A percentile compares a stretch with the other conserved stretches of the same genome.
Conservation (phyloP, 2,888 invertebrate genomes). For the Parelbella ahira region DNA sequence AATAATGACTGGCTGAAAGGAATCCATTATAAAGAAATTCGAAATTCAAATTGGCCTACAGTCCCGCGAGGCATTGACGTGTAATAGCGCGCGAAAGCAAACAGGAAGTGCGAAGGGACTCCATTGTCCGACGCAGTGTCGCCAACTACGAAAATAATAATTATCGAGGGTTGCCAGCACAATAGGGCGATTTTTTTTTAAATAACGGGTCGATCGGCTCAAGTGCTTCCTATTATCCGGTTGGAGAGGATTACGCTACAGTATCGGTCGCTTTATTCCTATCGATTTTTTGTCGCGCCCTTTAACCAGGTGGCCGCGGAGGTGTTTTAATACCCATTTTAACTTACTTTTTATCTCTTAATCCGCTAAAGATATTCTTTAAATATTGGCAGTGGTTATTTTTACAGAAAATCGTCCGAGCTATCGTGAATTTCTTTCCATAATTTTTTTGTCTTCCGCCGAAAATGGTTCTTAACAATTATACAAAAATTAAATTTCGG, state of each 20-base stretch:
- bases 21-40: constrained; percentile 65
- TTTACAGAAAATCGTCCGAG: too few relatives aligned
- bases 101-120: constrained; percentile 72
- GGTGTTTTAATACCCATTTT: constrained; percentile 70
- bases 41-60: constrained; percentile 77
- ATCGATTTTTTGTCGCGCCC: constrained; percentile 44
- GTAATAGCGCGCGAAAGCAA: constrained; percentile 80
- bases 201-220: constrained; percentile 75
- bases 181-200: constrained; percentile 60
- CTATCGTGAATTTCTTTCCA: too few relatives aligned
- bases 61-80: constrained; percentile 70
- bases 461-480: too few relatives aligned
- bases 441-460: too few relatives aligned
- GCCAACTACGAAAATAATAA: constrained; percentile 80
- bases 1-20: constrained; percentile 52
- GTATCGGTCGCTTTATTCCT: constrained; percentile 55
- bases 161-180: constrained; percentile 72
- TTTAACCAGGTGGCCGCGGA: constrained; percentile 61
- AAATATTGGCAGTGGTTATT: too few relatives aligned
- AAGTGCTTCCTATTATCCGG: constrained; percentile 75
- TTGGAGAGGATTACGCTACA: constrained; percentile 68
- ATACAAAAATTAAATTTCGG: too few relatives aligned
- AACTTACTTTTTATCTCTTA: constrained; percentile 51
- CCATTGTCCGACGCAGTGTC: constrained; percentile 73
- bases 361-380: constrained; percentile 56